Evolutionary conservation across 2,113 vertebrate genomes (phyloP).

Genomic region (Gallinago paraguaiae): DNA sequence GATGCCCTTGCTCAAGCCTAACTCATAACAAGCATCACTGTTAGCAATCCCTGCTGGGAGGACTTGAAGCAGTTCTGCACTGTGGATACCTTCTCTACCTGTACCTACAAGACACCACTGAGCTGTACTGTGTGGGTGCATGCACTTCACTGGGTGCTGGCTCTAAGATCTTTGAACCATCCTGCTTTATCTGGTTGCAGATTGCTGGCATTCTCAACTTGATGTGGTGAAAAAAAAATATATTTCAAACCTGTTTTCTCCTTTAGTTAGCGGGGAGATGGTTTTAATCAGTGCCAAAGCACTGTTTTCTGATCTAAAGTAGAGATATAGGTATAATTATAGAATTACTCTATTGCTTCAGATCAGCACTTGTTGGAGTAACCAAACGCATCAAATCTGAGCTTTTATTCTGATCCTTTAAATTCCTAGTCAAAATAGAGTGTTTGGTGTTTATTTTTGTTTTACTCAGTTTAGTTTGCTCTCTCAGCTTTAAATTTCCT

Average conservation of each 20-base stretch:
- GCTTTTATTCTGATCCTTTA: background rate
- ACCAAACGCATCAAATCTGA: background rate
- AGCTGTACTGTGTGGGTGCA: background rate
- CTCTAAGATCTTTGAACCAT: background rate
- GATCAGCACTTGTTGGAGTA: background rate
- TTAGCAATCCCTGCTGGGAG: background rate
- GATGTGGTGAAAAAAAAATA: background rate
- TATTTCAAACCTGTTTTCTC: background rate
- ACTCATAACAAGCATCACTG: background rate
- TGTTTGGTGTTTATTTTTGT: background rate
- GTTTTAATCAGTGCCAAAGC: slow-evolving; percentile 20
- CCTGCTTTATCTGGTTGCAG: background rate
- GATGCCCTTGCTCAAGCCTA: background rate
- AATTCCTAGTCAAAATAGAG: background rate
- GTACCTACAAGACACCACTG: background rate
- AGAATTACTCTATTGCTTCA: background rate
- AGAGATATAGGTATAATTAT: background rate
- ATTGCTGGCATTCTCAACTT: background rate
- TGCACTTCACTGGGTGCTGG: background rate
- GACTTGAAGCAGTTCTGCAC: background rate
- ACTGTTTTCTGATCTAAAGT: background rate
- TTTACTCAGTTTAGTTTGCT: background rate
- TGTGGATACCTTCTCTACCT: background rate
- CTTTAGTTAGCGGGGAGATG: background rate
- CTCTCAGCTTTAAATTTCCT: background rate